Evolutionary conservation across 2,797 vertebrate genomes (phyloP), one percentile per base, ranked within the genome.

Genomic region (Gymnothorax javanicus): DNA sequence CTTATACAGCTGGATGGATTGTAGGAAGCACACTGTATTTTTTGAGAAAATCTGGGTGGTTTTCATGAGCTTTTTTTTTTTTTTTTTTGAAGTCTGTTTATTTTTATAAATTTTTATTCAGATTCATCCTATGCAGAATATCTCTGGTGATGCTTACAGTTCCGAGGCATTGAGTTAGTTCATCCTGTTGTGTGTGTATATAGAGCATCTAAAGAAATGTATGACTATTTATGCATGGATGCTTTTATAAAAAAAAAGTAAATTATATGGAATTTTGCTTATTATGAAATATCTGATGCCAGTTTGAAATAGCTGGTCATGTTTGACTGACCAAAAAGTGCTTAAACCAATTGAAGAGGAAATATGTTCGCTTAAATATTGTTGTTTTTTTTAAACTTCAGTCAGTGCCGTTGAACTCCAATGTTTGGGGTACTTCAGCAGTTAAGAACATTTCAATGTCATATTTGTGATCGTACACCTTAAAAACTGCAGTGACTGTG

Each of bases 1-100:
- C 85, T 86, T 84, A 88, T 91, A 87, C 75, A 93, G 93, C 93
- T 94, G 92, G 93, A 94, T 90, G 71, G 75, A 90, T 52, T 87
- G 87, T 82, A 90, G 81, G 85, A 88, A 83, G 77, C 86, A 85
- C 3, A 0, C 86, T 77, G 77, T 85, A 88, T 59, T 64, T 84
- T 86, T 67, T 82, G 73, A 90, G 85, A 85, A 86, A 79, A 73
- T 71, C 50, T 43, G n/a, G 50, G 27, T n/a, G 27, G 54, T 64
- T 84, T 83, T 75, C 50, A 82, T 15, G 17, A 60, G 62, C 57
- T 71, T 52, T 57, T 58, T 20, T 85, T 59, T 77, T 77, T 77
- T 50, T 77, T 27, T 13, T 82, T 83, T 8, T 82, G 23, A 25
- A 27, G 33, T 83, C 84, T 12, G 62, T 52, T 69, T 1, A 84